Base-by-base conservation (phyloP, 35 echinoderm and acorn worm genomes). In the Eucidaris tribuloides region DNA sequence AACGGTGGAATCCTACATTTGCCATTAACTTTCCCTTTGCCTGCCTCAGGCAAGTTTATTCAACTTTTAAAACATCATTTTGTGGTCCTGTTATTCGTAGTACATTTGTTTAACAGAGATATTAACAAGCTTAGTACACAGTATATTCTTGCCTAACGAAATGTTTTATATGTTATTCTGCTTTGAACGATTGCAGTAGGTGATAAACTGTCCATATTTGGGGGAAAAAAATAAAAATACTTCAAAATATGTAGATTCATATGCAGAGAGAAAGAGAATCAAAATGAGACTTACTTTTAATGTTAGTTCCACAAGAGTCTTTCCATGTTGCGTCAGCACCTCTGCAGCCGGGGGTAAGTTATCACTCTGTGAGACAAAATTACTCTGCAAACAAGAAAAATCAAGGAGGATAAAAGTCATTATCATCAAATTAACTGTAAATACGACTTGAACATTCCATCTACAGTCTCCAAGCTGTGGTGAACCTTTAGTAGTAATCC, bases 321-420 rank as follows among this genome's bases (percentile, higher is more conserved):
- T 82, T 3, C 93, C 93, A 62, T 96, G 79, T 33, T 96, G 88
- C 15, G 79, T 83, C 23, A 96, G 34, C 4, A 82, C 85, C 55
- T 96, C 84, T 24, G 33, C 70, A 33, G 83, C 52, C 0, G 42
- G 35, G 71, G 89, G 89, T 40, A 83, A 44, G 45, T 91, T 96
- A 4, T 84, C 89, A 46, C 28, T 83, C 42, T 96, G 83, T 19
- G 79, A 20, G 40, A 91, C 86, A 62, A 89, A 95, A 14, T 77
- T 57, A 45, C 46, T 55, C 92, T 95, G 43, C 29, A 54, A 46
- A 43, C 20, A 80, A 58, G 79, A 27, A 65, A 29, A 76, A 27
- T 17, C 4, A 49, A 56, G 27, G 13, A 49, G 54, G 54, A 4
- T 50, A 56, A 49, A 79, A 79, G 3, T n/a, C n/a, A n/a, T n/a